These are phyloP conservation scores for Pterobdella sp. DNA, from an alignment of 2,888 invertebrate genomes.

Conservation along the genomic window DNA sequence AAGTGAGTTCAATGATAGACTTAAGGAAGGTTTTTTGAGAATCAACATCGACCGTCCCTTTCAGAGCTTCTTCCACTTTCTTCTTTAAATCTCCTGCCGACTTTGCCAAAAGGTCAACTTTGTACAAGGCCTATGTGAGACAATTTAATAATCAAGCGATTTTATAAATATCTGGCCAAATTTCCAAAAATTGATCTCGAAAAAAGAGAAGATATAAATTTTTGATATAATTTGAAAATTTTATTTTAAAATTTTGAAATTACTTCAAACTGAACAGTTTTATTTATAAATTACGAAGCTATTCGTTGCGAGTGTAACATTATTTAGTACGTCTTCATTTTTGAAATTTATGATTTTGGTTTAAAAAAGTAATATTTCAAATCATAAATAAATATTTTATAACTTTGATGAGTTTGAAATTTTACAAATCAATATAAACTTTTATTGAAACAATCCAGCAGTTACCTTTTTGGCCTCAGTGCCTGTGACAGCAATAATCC, in stretches of 20 bases:
- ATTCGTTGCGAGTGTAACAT: neutral
- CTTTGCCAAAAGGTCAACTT: slow-evolving; percentile 68
- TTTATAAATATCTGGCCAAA: too few species aligned
- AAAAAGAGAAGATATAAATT: too few species aligned
- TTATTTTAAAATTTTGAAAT: neutral
- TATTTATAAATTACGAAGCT: neutral
- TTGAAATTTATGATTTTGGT: too few species aligned
- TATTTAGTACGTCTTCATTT: neutral
- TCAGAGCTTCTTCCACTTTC: slow-evolving; percentile 41
- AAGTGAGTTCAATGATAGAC: slow-evolving; percentile 46
- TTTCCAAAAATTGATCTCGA: too few species aligned
- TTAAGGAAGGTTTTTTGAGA: slow-evolving; percentile 45
- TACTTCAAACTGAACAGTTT: neutral
- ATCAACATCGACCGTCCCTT: slow-evolving; percentile 37
- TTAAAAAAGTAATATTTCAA: too few species aligned
- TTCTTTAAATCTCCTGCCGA: slow-evolving; percentile 50
- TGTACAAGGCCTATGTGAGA: slow-evolving; percentile 68
- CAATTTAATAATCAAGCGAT: too few species aligned
- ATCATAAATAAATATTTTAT: too few species aligned
- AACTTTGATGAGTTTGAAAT: neutral
- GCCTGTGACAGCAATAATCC: slow-evolving; percentile 93
- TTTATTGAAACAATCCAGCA: neutral
- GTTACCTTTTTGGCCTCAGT: slow-evolving; percentile 66
- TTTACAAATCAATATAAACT: neutral
- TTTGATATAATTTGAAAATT: too few species aligned